Conservation (phyloP, 1,140 invertebrate genomes). For the Fopius arisanus region DNA sequence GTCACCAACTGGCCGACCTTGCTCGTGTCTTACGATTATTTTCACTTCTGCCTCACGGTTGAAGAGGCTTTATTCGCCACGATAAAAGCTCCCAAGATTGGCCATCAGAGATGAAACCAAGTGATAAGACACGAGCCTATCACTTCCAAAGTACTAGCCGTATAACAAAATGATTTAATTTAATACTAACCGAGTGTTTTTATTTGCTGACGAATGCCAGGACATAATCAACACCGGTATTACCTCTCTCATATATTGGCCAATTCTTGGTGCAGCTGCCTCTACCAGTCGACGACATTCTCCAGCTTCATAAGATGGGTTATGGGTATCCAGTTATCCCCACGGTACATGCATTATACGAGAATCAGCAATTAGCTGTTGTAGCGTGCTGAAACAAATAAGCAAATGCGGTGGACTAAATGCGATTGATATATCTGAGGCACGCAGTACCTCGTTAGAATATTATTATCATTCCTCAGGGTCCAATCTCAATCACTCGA, state of each 20-base stretch:
- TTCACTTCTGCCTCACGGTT: neutral
- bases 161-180: neutral
- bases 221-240: no score
- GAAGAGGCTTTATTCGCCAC: neutral
- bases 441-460: neutral
- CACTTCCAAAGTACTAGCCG: neutral
- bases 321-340: neutral
- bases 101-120: neutral
- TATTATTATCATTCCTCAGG: neutral
- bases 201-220: neutral
- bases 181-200: neutral
- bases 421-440: conserved; percentile 1
- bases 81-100: neutral
- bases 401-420: conserved; percentile 1
- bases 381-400: neutral
- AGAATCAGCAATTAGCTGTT: conserved; percentile 1
- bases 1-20: conserved; percentile 11
- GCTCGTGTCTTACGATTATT: conserved; percentile 19
- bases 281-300: neutral
- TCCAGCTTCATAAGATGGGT: neutral
- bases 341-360: neutral
- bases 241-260: neutral
- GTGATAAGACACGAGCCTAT: neutral
- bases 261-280: neutral
- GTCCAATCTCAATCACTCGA: neutral